Evolutionary conservation across 2,888 invertebrate species (phyloP).

Genomic region (Amblyjoppa fuscipennis): DNA sequence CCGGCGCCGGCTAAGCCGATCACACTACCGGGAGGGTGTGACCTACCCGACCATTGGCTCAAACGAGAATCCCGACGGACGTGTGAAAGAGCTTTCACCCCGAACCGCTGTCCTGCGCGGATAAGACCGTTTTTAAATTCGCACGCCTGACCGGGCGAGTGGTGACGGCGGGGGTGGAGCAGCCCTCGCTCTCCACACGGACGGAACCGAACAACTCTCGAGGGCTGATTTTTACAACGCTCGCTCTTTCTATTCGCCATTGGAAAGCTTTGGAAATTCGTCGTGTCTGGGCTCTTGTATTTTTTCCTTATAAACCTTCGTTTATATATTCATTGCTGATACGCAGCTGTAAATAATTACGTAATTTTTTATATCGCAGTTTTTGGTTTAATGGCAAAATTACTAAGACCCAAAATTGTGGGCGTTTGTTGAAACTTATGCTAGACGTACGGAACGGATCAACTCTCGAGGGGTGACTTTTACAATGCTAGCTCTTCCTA

Average conservation of each 20-base stretch:
- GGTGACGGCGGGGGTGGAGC: constrained; percentile 32
- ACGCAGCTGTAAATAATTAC: no score
- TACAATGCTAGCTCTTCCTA: not conserved
- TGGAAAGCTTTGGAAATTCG: constrained; percentile 21
- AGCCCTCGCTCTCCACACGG: constrained; percentile 23
- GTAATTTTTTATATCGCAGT: no score
- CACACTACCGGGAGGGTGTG: constrained; percentile 84
- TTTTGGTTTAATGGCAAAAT: no score
- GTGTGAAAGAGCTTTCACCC: constrained; percentile 77
- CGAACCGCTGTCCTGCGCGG: constrained; percentile 78
- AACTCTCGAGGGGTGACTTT: constrained; percentile 46
- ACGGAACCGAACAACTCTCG: constrained; percentile 33
- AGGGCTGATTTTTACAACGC: constrained; percentile 44
- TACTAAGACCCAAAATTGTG: no score
- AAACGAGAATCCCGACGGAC: constrained; percentile 71
- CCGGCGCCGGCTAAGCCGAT: constrained; percentile 84
- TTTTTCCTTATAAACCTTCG: no score
- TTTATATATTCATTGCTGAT: no score
- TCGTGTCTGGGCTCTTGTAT: not conserved
- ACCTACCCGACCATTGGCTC: constrained; percentile 82
- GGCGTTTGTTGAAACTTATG: no score
- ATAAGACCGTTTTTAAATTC: constrained; percentile 70
- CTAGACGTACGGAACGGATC: constrained; percentile 27
- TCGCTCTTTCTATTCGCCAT: not conserved
- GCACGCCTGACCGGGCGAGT: constrained; percentile 25